Evolutionary conservation across 2,888 invertebrate species (phyloP).

Genomic region (Polyommatus iphigenia): DNA sequence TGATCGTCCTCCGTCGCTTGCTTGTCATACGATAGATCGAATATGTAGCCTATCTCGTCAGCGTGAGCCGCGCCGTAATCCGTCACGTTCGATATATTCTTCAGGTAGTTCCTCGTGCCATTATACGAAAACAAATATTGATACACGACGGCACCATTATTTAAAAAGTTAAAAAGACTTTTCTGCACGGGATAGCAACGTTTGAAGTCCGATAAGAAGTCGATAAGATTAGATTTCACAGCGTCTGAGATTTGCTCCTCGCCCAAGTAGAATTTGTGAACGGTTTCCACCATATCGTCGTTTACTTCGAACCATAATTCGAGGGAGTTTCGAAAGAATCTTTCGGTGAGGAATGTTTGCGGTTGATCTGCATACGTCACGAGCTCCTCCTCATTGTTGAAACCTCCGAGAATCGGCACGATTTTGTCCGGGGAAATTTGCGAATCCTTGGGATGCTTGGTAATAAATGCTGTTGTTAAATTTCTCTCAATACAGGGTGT

Average conservation of each 20-base stretch:
- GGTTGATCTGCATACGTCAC: neutral
- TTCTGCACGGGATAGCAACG: constrained; percentile 27
- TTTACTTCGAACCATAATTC: constrained; percentile 15
- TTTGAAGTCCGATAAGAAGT: constrained; percentile 27
- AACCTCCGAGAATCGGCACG: constrained; percentile 19
- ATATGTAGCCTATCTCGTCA: constrained; percentile 30
- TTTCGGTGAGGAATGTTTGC: neutral
- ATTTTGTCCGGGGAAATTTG: neutral
- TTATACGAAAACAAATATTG: constrained; percentile 30
- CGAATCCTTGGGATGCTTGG: neutral
- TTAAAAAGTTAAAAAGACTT: constrained; percentile 15
- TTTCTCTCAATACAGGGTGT: neutral
- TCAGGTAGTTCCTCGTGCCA: constrained; percentile 22
- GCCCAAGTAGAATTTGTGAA: constrained; percentile 24
- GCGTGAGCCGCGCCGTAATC: constrained; percentile 2
- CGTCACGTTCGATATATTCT: neutral
- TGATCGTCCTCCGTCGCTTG: constrained; percentile 23
- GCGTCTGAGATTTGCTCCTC: constrained; percentile 20
- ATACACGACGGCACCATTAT: constrained; percentile 6
- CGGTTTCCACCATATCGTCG: constrained; percentile 24
- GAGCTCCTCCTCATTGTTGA: constrained; percentile 22
- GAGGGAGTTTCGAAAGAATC: neutral
- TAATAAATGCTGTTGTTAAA: neutral
- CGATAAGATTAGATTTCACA: constrained; percentile 19
- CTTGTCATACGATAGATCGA: constrained; percentile 20